Base-by-base conservation (phyloP, 2,113 vertebrate species). In the Scartelaos histophorus region DNA sequence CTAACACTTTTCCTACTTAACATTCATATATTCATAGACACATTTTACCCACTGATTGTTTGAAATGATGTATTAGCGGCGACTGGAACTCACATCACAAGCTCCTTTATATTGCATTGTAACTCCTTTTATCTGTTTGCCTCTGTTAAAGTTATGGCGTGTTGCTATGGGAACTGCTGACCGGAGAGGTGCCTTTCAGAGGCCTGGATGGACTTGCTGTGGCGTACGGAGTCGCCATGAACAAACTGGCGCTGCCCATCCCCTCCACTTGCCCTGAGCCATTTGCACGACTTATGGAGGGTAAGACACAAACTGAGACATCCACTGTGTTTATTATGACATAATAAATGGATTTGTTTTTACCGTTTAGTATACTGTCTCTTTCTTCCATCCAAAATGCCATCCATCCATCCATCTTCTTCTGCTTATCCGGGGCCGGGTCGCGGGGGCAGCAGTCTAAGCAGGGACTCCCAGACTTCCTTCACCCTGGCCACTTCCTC, bases 201-300 rank as follows among this genome's bases (percentile, higher is more conserved):
- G 97, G 96, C 19, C 98, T 99, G 7, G 97, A 99, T 81, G 93
- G 96, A 22, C 93, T 99, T 17, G 96, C 97, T 0, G 97, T 98
- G 57, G 96, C 97, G 0, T 98, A 99, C 0, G 97, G 97, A 22
- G 97, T 99, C 74, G 97, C 97, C 9, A 98, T 99, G 97, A 98
- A 98, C 89, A 98, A 99, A 81, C 93, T 99, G 35, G 94, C 97
- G n/a, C 91, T 99, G 86, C 97, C 97, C 38, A 93, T 99, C 76
- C 97, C 97, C 70, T 96, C 96, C n/a, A 98, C 97, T 0, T 98
- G 97, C 75, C 97, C 97, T 5, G 96, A 98, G 69, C 96, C 96
- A 64, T 98, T 98, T 89, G 94, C 95, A 80, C 96, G 92, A 83
- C 95, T 98, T 19, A 98, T 98, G 96, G 97, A 97, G 91, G 97